phyloP scores from a whole-genome alignment of 2,113 vertebrate genomes.

The Oreochromis aureus region DNA sequence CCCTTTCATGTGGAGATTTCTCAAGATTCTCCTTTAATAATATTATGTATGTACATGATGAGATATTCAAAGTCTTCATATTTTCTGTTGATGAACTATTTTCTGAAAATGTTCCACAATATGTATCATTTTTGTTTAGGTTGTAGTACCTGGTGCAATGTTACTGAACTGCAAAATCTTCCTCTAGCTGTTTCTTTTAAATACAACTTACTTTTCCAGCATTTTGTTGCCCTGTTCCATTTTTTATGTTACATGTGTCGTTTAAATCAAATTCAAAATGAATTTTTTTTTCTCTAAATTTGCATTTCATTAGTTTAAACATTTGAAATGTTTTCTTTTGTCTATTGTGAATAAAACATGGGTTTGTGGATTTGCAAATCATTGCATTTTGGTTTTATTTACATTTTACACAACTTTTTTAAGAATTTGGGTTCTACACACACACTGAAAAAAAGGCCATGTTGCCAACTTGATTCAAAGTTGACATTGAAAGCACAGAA shows the following conservation, averaged over 20 bases:
- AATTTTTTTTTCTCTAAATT: background rate
- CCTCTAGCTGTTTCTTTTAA: background rate
- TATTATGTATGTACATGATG: no score
- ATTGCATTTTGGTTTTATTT: background rate
- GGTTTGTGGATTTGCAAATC: background rate
- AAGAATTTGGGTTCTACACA: background rate
- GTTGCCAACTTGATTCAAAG: no score
- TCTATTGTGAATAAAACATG: background rate
- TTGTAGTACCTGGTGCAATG: background rate
- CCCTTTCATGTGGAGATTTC: background rate
- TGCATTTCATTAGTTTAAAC: background rate
- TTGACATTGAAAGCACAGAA: background rate
- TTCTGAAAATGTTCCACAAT: background rate
- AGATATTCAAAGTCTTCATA: no score
- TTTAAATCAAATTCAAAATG: background rate
- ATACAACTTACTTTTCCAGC: background rate
- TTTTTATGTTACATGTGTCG: background rate
- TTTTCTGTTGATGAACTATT: no score
- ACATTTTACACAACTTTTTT: background rate
- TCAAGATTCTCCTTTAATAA: background rate
- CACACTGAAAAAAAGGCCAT: no score
- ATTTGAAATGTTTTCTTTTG: background rate
- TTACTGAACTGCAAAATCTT: background rate
- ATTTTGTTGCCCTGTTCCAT: background rate
- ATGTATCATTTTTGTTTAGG: background rate